Conservation (phyloP, 2,888 invertebrate genomes). For the Athripsodes cinereus region DNA sequence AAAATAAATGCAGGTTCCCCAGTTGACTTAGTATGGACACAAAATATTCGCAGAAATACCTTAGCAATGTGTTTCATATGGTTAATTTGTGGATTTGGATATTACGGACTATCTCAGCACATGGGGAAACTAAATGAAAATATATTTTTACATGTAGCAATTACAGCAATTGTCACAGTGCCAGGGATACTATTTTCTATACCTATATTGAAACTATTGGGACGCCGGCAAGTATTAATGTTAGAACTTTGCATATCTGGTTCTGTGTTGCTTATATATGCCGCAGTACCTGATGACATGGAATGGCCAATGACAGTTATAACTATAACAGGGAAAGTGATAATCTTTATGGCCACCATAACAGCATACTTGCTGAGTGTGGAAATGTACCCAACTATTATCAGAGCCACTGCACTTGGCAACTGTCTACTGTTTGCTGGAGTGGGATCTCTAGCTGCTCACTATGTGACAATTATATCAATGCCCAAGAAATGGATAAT, state of each 20-base stretch:
- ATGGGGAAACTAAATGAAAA: constrained; percentile 60
- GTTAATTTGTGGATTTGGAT: constrained; percentile 74
- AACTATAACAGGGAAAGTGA: background rate
- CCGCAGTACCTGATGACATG: constrained; percentile 32
- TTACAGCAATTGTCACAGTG: constrained; percentile 48
- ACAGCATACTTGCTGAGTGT: background rate
- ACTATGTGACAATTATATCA: background rate
- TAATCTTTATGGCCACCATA: background rate
- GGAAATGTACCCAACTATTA: background rate
- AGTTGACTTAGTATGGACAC: constrained; percentile 63
- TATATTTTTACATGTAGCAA: constrained; percentile 64
- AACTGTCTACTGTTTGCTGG: background rate
- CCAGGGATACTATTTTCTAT: constrained; percentile 8
- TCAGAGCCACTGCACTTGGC: background rate
- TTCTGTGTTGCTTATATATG: constrained; percentile 35
- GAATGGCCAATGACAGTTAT: background rate
- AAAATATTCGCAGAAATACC: constrained; percentile 64
- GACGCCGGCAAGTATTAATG: constrained; percentile 4
- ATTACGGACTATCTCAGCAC: constrained; percentile 68
- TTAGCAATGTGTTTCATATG: constrained; percentile 69
- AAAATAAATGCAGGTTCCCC: constrained; percentile 48
- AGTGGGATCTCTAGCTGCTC: background rate
- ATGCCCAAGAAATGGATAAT: background rate
- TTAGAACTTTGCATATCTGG: constrained; percentile 42
- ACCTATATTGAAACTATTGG: constrained; percentile 10